Conservation (phyloP, 2,113 vertebrate genomes). For the Chelonoidis abingdonii region DNA sequence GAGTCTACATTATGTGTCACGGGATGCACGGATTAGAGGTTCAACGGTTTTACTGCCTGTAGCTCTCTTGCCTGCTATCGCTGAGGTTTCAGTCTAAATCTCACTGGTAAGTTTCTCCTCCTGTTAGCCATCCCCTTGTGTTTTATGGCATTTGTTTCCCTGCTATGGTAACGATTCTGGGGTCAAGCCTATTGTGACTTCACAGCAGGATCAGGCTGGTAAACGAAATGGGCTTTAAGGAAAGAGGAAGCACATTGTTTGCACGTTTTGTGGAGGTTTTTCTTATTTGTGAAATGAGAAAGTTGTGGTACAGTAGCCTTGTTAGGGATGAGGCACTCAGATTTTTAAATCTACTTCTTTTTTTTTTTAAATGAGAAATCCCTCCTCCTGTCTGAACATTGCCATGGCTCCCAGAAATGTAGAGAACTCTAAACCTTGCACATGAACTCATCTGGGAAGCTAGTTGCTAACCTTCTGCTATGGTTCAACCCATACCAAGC, state of each 20-base stretch:
- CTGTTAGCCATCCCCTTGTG: background rate
- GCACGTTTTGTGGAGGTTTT: background rate
- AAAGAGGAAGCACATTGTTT: conserved; percentile 1
- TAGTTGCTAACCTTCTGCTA: background rate
- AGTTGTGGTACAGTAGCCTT: background rate
- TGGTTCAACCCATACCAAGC: background rate
- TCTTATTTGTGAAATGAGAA: background rate
- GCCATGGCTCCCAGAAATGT: rapidly evolving
- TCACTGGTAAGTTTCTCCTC: background rate
- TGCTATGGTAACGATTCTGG: background rate
- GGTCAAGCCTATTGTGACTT: background rate
- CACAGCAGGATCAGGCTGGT: background rate
- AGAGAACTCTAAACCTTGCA: background rate
- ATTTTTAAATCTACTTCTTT: background rate
- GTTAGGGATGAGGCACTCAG: background rate
- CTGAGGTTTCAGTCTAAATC: background rate
- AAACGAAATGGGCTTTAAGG: background rate
- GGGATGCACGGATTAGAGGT: background rate
- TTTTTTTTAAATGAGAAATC: background rate
- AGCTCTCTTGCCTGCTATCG: too few species aligned
- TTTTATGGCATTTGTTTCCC: conserved; percentile 31
- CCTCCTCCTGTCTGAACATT: rapidly evolving
- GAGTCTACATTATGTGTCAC: rapidly evolving
- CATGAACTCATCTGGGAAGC: rapidly evolving
- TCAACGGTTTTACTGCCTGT: rapidly evolving